Percentiles rank a stretch among this genome's conserved stretches.
Conservation (phyloP, 2,113 vertebrate genomes). For the Vombatus ursinus region DNA sequence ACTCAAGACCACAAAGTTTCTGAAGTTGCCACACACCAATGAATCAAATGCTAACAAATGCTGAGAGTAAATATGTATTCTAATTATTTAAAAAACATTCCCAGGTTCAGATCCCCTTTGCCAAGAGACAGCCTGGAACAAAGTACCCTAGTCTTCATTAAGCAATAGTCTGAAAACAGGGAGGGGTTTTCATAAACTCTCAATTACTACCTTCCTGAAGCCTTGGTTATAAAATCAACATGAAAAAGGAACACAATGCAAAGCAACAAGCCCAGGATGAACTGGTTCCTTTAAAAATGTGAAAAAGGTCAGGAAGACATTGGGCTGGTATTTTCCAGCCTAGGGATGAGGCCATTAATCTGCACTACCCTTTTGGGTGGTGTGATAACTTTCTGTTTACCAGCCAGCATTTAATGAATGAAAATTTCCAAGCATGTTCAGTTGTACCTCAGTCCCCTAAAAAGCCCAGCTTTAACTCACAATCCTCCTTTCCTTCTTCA, state of each 20-base stretch:
- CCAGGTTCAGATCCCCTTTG: conserved; percentile 41
- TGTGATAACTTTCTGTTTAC: fast-evolving
- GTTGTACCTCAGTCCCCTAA: not conserved
- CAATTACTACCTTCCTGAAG: conserved; percentile 49
- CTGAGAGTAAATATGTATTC: conserved; percentile 28
- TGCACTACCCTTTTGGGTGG: not conserved
- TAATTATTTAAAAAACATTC: conserved; percentile 38
- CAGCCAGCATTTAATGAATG: not conserved
- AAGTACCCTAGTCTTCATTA: conserved; percentile 39
- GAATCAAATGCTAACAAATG: not conserved
- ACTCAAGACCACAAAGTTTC: not conserved
- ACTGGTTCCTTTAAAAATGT: conserved; percentile 18
- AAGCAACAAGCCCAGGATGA: not conserved
- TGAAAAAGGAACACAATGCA: conserved; percentile 31
- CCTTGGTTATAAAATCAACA: conserved; percentile 56
- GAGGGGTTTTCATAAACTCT: conserved; percentile 35
- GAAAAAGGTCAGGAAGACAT: conserved; percentile 14
- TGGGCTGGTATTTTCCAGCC: not conserved
- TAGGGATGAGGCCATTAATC: not conserved
- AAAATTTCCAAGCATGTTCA: not conserved
- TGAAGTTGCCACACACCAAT: not conserved
- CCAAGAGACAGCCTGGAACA: conserved; percentile 68
- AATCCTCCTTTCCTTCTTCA: too few species aligned
- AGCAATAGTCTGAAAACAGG: conserved; percentile 28
- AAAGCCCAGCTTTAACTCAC: not conserved